Base-by-base conservation (phyloP, 2,113 vertebrate genomes). In the Syrrhaptes paradoxus region DNA sequence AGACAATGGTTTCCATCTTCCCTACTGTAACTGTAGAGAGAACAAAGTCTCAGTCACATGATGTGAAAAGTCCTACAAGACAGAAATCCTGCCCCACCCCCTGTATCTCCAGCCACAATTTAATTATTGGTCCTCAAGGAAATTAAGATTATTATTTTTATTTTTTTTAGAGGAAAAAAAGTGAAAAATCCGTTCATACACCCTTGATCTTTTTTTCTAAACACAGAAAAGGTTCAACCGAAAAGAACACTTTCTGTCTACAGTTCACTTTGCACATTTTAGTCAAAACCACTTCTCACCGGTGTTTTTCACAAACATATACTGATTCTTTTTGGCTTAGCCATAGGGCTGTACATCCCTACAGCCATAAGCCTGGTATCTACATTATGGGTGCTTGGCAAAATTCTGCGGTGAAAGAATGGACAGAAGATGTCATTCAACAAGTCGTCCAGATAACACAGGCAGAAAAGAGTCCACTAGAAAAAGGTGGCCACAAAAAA, bases 141-240 rank as follows among this genome's bases (percentile, higher is more conserved):
- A 5, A 28, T 49, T 57, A 54, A 36, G 13, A 18, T 25, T 24
- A 17, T 43, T 21, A 29, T 10, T 72, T 67, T 34, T 24, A 3
- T 49, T 59, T 49, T 11, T 11, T 51, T 31, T 34, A 10, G 66
- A 65, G 3, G 2, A 14, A 48, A 55, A 73, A 31, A 2, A 0
- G 1, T 0, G 0, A 1, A 8, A 65, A 31, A 3, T 3, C 1
- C 1, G 7, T 41, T 41, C 41, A 41, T 41, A 41, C 49, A 13
- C 9, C 5, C 7, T 4, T 0, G 0, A 28, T 17, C 6, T 41
- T 41, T 57, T 71, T 34, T 32, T 20, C 6, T 54, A 76, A 83
- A 54, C 3, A 25, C 5, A 43, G 25, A 34, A 79, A 38, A 38
- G 5, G 1, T 24, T 91, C 9, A 77, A 7, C 7, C 3, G 45